Evolutionary conservation across 2,113 vertebrate species (phyloP), one percentile per base, ranked within the genome.

Genomic region (Daphoenositta chrysoptera): DNA sequence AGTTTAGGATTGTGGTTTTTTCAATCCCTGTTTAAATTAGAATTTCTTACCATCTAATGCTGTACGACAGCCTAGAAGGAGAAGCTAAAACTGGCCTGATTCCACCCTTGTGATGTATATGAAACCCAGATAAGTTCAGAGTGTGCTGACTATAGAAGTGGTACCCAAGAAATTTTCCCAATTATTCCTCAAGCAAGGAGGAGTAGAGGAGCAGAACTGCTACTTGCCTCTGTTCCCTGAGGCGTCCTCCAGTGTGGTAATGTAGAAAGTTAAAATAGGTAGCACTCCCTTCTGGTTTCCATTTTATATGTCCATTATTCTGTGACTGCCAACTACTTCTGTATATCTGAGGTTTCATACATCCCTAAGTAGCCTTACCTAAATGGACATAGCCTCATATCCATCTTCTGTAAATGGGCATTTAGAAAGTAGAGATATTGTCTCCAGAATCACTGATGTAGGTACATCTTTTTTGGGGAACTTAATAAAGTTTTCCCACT

Each of bases 251-350:
- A n/a, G 22, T 8, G 2, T 58, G 24, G 37, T 18, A 85, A 31
- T 0, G 0, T 45, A 42, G 48, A 53, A 66, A 31, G 14, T 64
- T 48, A 40, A 87, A 92, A 71, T 9, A 54, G 14, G 3, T 24
- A 44, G 33, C 45, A 33, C 4, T 68, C 77, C 31, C 33, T 35
- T 44, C 7, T 30, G 4, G 6, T 57, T 94, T 89, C 15, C 31
- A 16, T 71, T 86, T 89, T 45, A 81, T 66, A 58, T 9, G 10
- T 21, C 33, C 21, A 28, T 44, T 78, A 51, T 42, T 61, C 56
- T 58, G 21, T 50, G 28, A 66, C 28, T 70, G 19, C 8, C 23
- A 45, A 33, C 3, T 35, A 24, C 45, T 84, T 81, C n/a, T 71
- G 47, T 33, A 78, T 51, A 78, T 22, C 7, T 73, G 33, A 58